Evolutionary conservation across 2,113 vertebrate genomes (phyloP).

Genomic region (Heterochromis multidens): DNA sequence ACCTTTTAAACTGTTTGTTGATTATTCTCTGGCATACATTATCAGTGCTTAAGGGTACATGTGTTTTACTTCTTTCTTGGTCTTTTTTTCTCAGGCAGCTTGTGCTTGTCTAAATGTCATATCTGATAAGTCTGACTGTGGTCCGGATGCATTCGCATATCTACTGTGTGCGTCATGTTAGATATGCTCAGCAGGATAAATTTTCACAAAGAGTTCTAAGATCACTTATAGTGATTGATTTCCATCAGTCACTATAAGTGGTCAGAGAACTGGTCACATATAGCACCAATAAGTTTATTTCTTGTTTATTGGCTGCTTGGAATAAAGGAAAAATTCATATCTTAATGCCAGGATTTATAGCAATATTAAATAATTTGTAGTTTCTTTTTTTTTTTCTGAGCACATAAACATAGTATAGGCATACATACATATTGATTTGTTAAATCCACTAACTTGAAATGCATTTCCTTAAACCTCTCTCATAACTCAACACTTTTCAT

Average conservation of each 20-base stretch:
- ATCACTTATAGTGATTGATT: not conserved
- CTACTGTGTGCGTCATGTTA: slow-evolving; percentile 3
- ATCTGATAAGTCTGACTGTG: slow-evolving; percentile 41
- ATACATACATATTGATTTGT: not conserved
- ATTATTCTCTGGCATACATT: not conserved
- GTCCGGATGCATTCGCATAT: slow-evolving; percentile 28
- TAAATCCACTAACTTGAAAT: not conserved
- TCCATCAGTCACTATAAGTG: slow-evolving; percentile 19
- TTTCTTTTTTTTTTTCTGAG: not conserved
- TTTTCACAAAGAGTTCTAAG: not conserved
- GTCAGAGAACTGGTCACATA: not conserved
- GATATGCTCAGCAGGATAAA: slow-evolving; percentile 29
- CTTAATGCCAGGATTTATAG: not conserved
- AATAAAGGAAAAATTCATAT: not conserved
- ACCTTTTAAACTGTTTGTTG: not conserved
- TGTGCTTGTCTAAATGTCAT: slow-evolving; percentile 53
- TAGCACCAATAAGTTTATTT: not conserved
- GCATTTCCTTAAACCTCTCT: not conserved
- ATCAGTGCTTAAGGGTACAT: not conserved
- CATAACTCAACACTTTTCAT: not conserved
- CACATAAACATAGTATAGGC: no score
- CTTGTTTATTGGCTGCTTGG: not conserved
- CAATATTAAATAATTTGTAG: not conserved
- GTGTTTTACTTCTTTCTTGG: not conserved
- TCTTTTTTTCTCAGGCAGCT: slow-evolving; percentile 8